phyloP scores from a whole-genome alignment of 1,140 invertebrate species.

The Rhagoletis pomonella region DNA sequence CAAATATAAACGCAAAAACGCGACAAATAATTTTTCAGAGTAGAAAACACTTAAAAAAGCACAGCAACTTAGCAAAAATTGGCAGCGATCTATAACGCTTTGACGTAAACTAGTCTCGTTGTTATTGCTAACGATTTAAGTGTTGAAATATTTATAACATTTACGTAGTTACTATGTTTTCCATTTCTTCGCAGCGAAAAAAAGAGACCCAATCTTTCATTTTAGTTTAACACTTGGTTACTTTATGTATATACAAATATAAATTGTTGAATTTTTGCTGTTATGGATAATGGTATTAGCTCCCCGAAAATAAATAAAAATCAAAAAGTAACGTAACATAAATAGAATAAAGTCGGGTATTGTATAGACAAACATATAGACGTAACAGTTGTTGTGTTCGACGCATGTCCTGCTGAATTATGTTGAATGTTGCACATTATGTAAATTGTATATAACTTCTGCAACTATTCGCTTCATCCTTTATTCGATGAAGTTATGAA shows the following conservation, averaged over 20 bases:
- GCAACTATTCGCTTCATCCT: slow-evolving; percentile 1
- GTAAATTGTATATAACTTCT: background rate
- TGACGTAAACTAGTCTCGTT: background rate
- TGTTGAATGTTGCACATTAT: background rate
- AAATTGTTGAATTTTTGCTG: slow-evolving; percentile 53
- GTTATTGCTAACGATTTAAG: background rate
- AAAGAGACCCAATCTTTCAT: slow-evolving; percentile 30
- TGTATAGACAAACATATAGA: slow-evolving; percentile 28
- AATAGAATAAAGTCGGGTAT: slow-evolving; percentile 44
- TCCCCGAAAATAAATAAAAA: slow-evolving; percentile 40
- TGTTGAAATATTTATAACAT: slow-evolving; percentile 45
- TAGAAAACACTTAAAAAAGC: slow-evolving; percentile 12
- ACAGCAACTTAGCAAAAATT: background rate
- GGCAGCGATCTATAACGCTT: slow-evolving; percentile 27
- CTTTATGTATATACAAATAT: slow-evolving; percentile 54
- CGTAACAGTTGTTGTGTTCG: background rate
- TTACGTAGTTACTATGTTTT: background rate
- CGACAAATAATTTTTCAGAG: slow-evolving; percentile 11
- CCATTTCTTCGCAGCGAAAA: slow-evolving; percentile 6
- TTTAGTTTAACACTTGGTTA: slow-evolving; percentile 43
- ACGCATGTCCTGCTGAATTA: background rate
- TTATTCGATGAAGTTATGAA: slow-evolving; percentile 12
- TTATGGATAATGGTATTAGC: slow-evolving; percentile 36
- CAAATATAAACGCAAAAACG: slow-evolving; percentile 47
- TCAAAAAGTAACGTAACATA: slow-evolving; percentile 42